phyloP scores from a whole-genome alignment of 1,140 invertebrate species.

The Zeugodacus cucurbitae region DNA sequence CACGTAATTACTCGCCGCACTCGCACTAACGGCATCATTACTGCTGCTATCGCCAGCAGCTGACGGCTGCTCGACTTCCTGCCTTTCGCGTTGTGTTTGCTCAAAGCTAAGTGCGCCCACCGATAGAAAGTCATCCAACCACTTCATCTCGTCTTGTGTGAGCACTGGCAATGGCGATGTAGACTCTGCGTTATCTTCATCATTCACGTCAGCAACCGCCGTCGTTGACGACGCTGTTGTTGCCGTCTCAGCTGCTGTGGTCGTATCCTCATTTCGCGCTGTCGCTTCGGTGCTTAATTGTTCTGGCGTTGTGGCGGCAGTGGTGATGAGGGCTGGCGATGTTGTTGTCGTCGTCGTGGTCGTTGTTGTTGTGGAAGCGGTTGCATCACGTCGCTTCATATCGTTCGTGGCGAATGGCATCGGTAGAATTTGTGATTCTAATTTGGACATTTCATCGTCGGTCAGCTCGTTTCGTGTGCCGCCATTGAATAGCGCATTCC shows the following conservation, averaged over 20 bases:
- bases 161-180: constrained; percentile 50
- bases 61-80: constrained; percentile 36
- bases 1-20: constrained; percentile 42
- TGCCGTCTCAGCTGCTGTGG: neutral
- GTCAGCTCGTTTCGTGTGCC: constrained; percentile 59
- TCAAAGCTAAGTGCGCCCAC: constrained; percentile 63
- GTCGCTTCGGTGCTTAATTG: constrained; percentile 30
- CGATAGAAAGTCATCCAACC: constrained; percentile 62
- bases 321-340: constrained; percentile 23
- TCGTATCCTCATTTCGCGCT: constrained; percentile 8
- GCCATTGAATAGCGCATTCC: constrained; percentile 61
- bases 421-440: constrained; percentile 60
- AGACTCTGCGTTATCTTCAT: constrained; percentile 44
- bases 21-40: constrained; percentile 7
- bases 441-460: constrained; percentile 56
- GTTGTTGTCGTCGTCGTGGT: constrained; percentile 18
- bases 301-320: neutral
- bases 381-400: neutral
- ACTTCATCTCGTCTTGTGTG: constrained; percentile 62
- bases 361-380: constrained; percentile 11
- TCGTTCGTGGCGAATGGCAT: constrained; percentile 39
- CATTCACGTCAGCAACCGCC: neutral
- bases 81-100: constrained; percentile 45
- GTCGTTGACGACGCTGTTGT: neutral
- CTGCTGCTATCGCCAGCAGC: neutral